These are phyloP conservation scores for Heliconius melpomene DNA, from an alignment of 1,140 invertebrate genomes.

Conservation along the genomic window DNA sequence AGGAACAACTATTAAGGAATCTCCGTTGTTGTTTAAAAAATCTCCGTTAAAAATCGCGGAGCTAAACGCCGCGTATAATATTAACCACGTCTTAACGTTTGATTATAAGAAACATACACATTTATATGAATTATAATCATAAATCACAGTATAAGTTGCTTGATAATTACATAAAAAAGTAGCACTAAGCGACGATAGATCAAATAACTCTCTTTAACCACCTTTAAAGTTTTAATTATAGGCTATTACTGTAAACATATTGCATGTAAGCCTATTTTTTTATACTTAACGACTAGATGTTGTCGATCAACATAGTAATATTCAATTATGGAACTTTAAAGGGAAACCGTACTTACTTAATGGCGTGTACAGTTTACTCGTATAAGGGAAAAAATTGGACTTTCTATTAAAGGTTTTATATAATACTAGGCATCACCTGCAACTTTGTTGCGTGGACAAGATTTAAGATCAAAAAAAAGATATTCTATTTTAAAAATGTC, in stretches of 20 bases:
- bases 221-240: background rate
- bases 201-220: background rate
- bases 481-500: no score
- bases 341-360: background rate
- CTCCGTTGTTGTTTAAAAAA: background rate
- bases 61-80: background rate
- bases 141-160: background rate
- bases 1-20: no score
- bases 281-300: background rate
- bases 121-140: background rate
- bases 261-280: background rate
- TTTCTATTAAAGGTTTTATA: background rate
- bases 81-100: background rate
- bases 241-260: background rate
- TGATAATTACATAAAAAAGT: background rate
- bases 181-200: background rate
- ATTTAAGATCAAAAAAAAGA: no score
- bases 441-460: no score
- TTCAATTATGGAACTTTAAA: slow-evolving; percentile 1
- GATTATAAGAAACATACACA: background rate
- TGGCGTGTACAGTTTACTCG: background rate
- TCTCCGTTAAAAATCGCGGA: background rate
- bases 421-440: background rate
- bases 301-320: slow-evolving; percentile 11
- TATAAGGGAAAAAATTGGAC: background rate